A percentile compares a stretch with the other conserved stretches of the same genome.
Conservation (phyloP, 2,888 invertebrate genomes). For the Rotaria macrura region DNA sequence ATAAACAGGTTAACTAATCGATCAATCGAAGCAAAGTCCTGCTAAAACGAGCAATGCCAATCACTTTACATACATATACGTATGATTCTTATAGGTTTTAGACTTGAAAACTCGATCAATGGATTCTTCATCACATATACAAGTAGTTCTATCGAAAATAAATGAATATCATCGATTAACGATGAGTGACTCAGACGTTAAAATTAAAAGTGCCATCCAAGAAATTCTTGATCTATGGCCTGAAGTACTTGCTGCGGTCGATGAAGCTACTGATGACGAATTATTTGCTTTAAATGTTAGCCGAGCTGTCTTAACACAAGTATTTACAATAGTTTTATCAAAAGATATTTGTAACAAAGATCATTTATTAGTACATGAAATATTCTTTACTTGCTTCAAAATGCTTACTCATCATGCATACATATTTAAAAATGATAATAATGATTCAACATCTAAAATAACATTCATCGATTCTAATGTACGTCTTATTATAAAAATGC, state of each 20-base stretch:
- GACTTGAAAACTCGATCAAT: not conserved
- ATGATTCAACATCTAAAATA: not conserved
- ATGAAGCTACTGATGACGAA: not conserved
- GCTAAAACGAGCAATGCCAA: no score
- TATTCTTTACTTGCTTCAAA: not conserved
- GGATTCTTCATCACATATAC: not conserved
- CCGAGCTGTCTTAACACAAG: not conserved
- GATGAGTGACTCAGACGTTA: not conserved
- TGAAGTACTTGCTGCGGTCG: not conserved
- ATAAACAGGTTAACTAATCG: no score
- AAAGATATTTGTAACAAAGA: not conserved
- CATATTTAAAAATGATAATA: not conserved
- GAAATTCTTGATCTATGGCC: not conserved
- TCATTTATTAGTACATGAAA: not conserved
- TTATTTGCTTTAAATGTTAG: not conserved
- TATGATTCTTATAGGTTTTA: no score
- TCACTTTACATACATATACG: no score
- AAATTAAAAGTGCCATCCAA: not conserved
- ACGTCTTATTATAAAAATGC: not conserved
- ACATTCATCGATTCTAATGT: not conserved
- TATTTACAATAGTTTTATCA: not conserved
- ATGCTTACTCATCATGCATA: not conserved
- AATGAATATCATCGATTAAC: not conserved
- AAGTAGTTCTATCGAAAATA: not conserved
- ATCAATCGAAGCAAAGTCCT: no score